Evolutionary conservation across 2,113 vertebrate species (phyloP).

Genomic region (Dunckerocampus dactyliophorus): DNA sequence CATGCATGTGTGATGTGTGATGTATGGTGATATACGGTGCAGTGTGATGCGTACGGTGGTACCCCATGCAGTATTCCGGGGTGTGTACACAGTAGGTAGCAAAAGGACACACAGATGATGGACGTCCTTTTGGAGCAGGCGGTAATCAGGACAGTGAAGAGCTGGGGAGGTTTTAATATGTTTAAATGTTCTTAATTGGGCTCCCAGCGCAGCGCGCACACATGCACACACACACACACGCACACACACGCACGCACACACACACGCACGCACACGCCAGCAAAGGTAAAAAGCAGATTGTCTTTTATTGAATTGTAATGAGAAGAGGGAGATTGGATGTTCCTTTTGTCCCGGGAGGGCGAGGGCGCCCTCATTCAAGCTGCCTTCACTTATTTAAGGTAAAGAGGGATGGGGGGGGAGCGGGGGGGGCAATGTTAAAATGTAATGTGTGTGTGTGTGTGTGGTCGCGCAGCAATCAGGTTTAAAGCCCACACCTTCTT

Average conservation of each 20-base stretch:
- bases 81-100: too few species aligned
- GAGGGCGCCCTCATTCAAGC: constrained; percentile 15
- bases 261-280: constrained; percentile 42
- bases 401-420: too few species aligned
- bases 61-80: too few species aligned
- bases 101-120: too few species aligned
- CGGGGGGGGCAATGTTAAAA: constrained; percentile 30
- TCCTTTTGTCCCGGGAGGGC: constrained; percentile 66
- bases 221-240: constrained; percentile 24
- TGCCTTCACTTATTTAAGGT: constrained; percentile 50
- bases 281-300: constrained; percentile 71
- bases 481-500: constrained; percentile 62
- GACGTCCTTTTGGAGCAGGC: constrained; percentile 1
- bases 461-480: constrained; percentile 38
- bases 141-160: constrained; percentile 66
- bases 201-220: constrained; percentile 58
- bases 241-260: constrained; percentile 70
- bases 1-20: too few species aligned
- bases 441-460: constrained; percentile 40
- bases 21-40: too few species aligned
- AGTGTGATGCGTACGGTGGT: too few species aligned
- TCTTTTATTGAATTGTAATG: constrained; percentile 73
- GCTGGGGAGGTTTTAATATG: constrained; percentile 68
- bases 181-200: constrained; percentile 72
- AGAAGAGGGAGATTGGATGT: constrained; percentile 71